Evolutionary conservation across 2,113 vertebrate genomes (phyloP), one percentile per base, ranked within the genome.

Genomic region (Isichthys henryi): DNA sequence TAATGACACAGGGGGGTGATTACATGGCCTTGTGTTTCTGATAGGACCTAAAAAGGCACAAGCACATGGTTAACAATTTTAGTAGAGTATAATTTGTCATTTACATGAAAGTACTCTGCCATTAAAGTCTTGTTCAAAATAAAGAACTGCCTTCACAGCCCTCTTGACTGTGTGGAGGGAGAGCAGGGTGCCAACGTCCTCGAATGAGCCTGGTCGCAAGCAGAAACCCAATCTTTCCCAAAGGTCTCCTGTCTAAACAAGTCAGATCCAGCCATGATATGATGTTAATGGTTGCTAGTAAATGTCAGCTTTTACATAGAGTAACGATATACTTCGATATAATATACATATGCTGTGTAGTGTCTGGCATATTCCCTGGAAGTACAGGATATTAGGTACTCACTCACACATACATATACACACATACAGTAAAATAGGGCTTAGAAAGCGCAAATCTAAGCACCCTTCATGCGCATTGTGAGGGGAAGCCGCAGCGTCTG

Each of bases 281-380:
- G 27, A 3, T 43, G 49, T 87, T 87, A 84, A 84, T 84, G 45
- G 21, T 8, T 84, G 82, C 43, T 84, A 45, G 82, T 23, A 84
- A 84, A 84, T 84, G 82, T 84, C 82, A 48, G 19, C 45, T 48
- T 84, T 84, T 84, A 84, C 80, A 84, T 84, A 84, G 39, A 48
- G n/a, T 84, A 84, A 84, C 27, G 39, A 84, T 48, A 84, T 31
- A 82, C 77, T 45, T 46, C 82, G 48, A 84, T 84, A 48, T 84
- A 21, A 46, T 84, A 23, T n/a, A 46, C 45, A 48, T 84, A 23
- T 45, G 45, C 3, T 48, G n/a, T 10, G 82, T 48, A 84, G 17
- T 21, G 82, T n/a, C 45, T 84, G 45, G 82, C 9, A 45, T 46
- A 84, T 48, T n/a, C 39, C 43, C 45, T n/a, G 45, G 21, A 48